Evolutionary conservation across 30 jellyfish, hydroid and myxozoan genomes (phyloP).

Genomic region (Euphysa ruthae): DNA sequence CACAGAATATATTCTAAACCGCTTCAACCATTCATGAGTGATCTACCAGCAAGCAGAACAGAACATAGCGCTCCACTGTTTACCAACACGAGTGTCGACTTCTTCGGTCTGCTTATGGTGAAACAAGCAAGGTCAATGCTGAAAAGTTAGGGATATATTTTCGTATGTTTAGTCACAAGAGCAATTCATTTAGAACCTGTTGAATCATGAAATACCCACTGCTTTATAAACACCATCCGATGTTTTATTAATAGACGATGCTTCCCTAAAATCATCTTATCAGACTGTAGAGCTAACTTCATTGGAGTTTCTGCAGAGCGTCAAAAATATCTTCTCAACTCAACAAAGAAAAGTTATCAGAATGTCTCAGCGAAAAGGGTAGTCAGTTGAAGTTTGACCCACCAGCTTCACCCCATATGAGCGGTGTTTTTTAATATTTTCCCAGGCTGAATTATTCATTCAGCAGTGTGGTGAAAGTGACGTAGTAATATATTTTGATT

Average conservation of each 20-base stretch:
- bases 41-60: conserved; percentile 12
- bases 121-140: neutral
- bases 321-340: neutral
- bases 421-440: too few relatives aligned
- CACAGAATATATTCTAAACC: neutral
- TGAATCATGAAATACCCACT: conserved; percentile 28
- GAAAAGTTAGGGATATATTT: conserved; percentile 32
- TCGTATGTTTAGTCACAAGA: conserved; percentile 12
- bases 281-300: conserved; percentile 30
- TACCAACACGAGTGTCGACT: conserved; percentile 16
- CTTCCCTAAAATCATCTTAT: neutral
- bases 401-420: too few relatives aligned
- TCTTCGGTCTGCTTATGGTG: conserved; percentile 23
- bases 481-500: too few relatives aligned
- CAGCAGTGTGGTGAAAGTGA: too few relatives aligned
- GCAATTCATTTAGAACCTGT: conserved; percentile 32
- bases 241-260: conserved; percentile 28
- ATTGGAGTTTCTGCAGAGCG: conserved; percentile 6
- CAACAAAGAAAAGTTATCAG: neutral
- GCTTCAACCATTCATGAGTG: conserved; percentile 8
- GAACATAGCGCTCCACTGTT: conserved; percentile 7
- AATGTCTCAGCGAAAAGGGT: neutral
- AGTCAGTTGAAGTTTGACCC: neutral
- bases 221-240: conserved; percentile 14
- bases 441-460: too few relatives aligned